A percentile compares a stretch with the other conserved stretches of the same genome.
Conservation (phyloP, 2,888 invertebrate genomes). For the Ypsolopha scabrella region DNA sequence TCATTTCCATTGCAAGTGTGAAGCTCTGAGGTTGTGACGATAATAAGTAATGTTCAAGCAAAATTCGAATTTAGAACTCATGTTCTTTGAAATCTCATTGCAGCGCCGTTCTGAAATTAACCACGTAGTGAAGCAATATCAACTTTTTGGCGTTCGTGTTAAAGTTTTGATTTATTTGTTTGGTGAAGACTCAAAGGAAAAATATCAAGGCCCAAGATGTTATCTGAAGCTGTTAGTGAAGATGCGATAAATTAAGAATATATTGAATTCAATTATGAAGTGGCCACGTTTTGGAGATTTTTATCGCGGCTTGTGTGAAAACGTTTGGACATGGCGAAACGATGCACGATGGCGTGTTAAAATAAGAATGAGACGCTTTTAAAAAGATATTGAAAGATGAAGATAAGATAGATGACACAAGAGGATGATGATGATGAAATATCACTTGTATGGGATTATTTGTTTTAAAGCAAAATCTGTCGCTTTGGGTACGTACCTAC, state of each 20-base stretch:
- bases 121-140: conserved; percentile 6
- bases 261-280: conserved; percentile 41
- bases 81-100: conserved; percentile 11
- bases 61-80: conserved; percentile 15
- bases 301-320: conserved; percentile 14
- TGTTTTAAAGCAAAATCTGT: too few relatives aligned
- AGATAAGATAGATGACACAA: too few relatives aligned
- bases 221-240: conserved; percentile 28
- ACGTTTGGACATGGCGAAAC: conserved; percentile 15
- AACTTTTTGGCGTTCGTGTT: conserved; percentile 3
- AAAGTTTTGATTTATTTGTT: conserved; percentile 10
- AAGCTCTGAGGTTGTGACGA: too few relatives aligned
- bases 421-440: too few relatives aligned
- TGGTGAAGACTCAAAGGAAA: conserved; percentile 12
- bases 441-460: too few relatives aligned
- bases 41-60: conserved; percentile 2
- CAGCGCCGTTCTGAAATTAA: conserved; percentile 10
- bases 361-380: too few relatives aligned
- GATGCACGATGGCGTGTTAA: conserved; percentile 5
- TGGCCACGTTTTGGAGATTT: conserved; percentile 19
- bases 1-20: too few relatives aligned
- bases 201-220: conserved; percentile 25
- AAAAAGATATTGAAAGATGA: too few relatives aligned
- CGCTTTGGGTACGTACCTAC: too few relatives aligned
- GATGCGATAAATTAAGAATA: conserved; percentile 41